Evolutionary conservation across 2,888 invertebrate genomes (phyloP), one percentile per base, ranked within the genome.

Genomic region (Trichogramma dendrolimi): DNA sequence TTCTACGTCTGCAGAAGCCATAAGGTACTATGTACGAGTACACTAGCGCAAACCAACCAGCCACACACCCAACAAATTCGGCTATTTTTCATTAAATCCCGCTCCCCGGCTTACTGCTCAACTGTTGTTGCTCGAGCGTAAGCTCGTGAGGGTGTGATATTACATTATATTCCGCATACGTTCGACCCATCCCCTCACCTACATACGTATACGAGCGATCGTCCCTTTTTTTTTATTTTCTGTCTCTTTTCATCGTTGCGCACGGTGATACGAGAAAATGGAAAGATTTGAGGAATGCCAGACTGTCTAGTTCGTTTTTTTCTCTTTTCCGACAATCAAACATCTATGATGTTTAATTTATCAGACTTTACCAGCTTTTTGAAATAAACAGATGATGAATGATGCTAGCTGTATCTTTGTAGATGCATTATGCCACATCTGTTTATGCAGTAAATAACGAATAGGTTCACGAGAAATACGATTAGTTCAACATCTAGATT

Each of bases 51-150:
- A 58, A 66, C 67, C 64, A 67, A 69, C 55, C 54, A 40, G 44
- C 53, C 53, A 54, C 55, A 62, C 62, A 14, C 40, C 71, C 72
- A 73, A 74, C 72, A 73, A 73, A 74, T 75, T 73, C 72, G 68
- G 71, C 73, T 69, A 75, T 73, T 74, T 75, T 75, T 75, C 74
- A 75, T 75, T 74, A 75, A 74, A 74, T 73, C 73, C 71, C 64
- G 61, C 70, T 72, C 74, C 73, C 71, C 56, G 70, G 72, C 70
- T 6, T 68, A 66, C 64, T 65, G 48, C 60, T 56, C 43, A 55
- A 27, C 50, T 44, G 44, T 14, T 40, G n/a, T n/a, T 11, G 10
- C 11, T 14, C 51, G 14, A 44, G 60, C 57, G 27, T 27, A 27
- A 27, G 47, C 46, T 52, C 65, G 66, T 67, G 65, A 68, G 70